Base-by-base conservation (phyloP, 2,888 invertebrate genomes). In the Drosophila eohydei region DNA sequence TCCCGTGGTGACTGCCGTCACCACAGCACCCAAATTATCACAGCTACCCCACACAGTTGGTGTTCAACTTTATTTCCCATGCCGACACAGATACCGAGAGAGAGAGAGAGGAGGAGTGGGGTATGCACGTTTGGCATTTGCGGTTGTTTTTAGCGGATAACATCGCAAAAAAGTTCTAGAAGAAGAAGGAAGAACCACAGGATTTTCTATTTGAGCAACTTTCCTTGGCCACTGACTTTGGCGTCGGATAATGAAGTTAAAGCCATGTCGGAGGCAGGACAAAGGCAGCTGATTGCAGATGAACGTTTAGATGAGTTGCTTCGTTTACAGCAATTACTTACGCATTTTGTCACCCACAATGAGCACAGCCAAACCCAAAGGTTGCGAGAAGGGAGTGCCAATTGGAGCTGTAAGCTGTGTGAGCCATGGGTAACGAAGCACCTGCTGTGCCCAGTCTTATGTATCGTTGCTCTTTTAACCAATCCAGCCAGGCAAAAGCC, bases 1-100 rank as follows among this genome's bases (percentile, higher is more conserved):
- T 85, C 85, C 85, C 88, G 89, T 71, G 78, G 85, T 78, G 84
- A 74, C 56, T 74, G 80, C 65, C 55, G 61, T 61, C 68, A 50
- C 64, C 69, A 75, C 75, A 73, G 80, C 83, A 89, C 83, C 89
- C 89, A 85, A 86, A 86, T 86, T 89, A 86, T 86, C 86, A 70
- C 86, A 86, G 89, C 89, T 76, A 83, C 89, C 88, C 79, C 83
- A 58, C 75, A 71, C 66, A 74, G 80, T 75, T 75, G 76, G 80
- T 80, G 80, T 75, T 78, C 63, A 40, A 32, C 60, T 54, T 44
- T 38, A 38, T 51, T 48, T 51, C 69, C 57, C 38, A 65, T 32
- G 38, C 38, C 38, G 38, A 52, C 21, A 52, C 4, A 38, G 52
- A 38, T 11, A 52, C 5, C 6, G 4, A 21, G 21, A 12, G 34